These are phyloP conservation scores for Poecile montanus DNA, from an alignment of 2,797 vertebrate species.

Conservation along the genomic window DNA sequence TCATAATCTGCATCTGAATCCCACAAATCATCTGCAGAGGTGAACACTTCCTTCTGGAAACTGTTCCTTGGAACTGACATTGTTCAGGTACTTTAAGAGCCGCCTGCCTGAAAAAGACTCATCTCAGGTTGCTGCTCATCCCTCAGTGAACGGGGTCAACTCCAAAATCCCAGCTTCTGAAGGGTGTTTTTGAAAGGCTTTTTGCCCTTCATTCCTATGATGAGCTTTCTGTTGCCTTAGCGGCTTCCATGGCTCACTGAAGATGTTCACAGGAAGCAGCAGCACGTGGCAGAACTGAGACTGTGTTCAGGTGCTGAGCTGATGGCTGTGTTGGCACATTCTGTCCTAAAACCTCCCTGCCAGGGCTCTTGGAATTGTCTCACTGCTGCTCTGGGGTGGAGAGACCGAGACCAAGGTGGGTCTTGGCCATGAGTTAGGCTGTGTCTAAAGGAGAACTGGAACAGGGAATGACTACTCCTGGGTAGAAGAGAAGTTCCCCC, in stretches of 20 bases:
- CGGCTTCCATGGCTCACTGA: background rate
- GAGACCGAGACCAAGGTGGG: background rate
- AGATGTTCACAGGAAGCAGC: background rate
- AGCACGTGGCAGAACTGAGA: background rate
- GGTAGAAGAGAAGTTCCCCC: background rate
- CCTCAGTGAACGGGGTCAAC: background rate
- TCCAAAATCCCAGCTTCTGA: background rate
- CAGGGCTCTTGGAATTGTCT: background rate
- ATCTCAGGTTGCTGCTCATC: background rate
- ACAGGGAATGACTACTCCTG: fast-evolving
- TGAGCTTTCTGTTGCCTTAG: background rate
- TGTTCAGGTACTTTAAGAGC: fast-evolving
- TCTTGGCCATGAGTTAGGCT: fast-evolving
- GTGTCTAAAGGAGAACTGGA: background rate
- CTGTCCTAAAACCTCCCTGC: background rate
- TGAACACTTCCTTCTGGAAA: background rate
- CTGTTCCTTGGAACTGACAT: background rate
- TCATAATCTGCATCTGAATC: background rate
- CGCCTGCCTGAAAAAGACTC: background rate
- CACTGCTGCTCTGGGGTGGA: fast-evolving
- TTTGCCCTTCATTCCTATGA: background rate
- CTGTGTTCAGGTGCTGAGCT: background rate
- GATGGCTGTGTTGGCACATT: background rate
- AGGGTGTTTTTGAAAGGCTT: background rate
- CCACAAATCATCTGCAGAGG: background rate